A percentile compares a stretch with the other conserved stretches of the same genome.
These are phyloP conservation scores for Elysia chlorotica DNA, from an alignment of 1,140 invertebrate genomes.

Conservation along the genomic window DNA sequence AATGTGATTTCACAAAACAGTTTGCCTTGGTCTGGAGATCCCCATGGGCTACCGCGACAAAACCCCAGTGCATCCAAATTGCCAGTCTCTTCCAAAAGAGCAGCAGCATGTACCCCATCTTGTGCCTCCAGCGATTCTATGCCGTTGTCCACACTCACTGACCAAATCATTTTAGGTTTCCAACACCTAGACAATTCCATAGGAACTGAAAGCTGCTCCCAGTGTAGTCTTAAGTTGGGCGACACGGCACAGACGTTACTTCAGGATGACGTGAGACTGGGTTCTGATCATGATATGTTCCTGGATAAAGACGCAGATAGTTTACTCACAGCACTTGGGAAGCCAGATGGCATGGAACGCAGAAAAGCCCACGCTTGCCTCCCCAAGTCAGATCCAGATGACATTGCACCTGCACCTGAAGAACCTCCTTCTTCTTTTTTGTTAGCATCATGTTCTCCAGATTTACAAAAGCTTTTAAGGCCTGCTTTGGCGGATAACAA, in stretches of 20 bases:
- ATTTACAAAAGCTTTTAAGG: no score
- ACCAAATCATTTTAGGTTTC: neutral
- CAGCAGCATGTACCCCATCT: no score
- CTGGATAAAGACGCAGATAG: no score
- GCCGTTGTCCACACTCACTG: neutral
- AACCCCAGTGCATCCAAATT: neutral
- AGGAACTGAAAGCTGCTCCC: neutral
- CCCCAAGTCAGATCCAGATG: neutral
- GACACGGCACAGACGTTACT: neutral
- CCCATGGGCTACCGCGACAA: no score
- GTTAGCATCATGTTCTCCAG: neutral
- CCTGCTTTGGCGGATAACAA: no score
- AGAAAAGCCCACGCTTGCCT: neutral
- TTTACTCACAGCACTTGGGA: neutral
- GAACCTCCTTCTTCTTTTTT: neutral
- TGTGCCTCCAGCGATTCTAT: neutral
- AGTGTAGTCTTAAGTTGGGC: slow-evolving; percentile 11
- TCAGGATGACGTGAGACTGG: neutral
- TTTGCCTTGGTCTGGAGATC: no score
- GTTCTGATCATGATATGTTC: neutral
- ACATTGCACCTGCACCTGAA: neutral
- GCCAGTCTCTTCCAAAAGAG: no score
- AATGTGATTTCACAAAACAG: no score
- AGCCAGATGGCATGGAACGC: neutral
- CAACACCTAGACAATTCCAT: no score